Evolutionary conservation across 2,888 invertebrate species (phyloP).

Genomic region (Pammene aurita): DNA sequence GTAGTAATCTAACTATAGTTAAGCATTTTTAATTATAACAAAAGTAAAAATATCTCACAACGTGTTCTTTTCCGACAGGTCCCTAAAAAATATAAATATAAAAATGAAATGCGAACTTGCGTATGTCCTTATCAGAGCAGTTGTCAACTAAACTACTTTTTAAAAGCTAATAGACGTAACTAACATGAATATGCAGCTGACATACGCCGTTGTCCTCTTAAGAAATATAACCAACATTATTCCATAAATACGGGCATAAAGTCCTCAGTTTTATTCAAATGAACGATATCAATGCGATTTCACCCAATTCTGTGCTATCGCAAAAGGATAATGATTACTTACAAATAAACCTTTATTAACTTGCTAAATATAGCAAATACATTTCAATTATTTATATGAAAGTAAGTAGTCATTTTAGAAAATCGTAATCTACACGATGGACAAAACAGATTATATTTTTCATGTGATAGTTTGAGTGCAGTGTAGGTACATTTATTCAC

Average conservation of each 20-base stretch:
- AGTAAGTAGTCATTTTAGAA: not conserved
- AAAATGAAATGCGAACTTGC: constrained; percentile 55
- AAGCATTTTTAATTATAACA: no score
- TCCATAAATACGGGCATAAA: constrained; percentile 55
- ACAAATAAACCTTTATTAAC: constrained; percentile 11
- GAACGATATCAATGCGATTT: constrained; percentile 35
- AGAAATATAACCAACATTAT: constrained; percentile 51
- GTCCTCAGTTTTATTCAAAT: constrained; percentile 56
- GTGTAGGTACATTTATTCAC: no score
- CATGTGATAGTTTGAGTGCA: no score
- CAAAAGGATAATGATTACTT: constrained; percentile 20
- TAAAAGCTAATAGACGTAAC: constrained; percentile 1
- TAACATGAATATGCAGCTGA: not conserved
- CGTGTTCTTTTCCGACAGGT: constrained; percentile 10
- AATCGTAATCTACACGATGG: no score
- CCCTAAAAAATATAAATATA: constrained; percentile 46
- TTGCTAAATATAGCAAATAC: not conserved
- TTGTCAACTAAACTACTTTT: not conserved
- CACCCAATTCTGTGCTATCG: constrained; percentile 14
- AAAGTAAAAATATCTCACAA: not conserved
- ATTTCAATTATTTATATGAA: constrained; percentile 4
- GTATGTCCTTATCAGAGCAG: constrained; percentile 61
- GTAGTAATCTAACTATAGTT: no score
- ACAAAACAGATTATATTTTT: no score
- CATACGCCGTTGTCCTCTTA: not conserved